Percentiles rank a stretch among this genome's conserved stretches.
These are phyloP conservation scores for Norana najaformis DNA, from an alignment of 2,888 invertebrate genomes.

Conservation along the genomic window DNA sequence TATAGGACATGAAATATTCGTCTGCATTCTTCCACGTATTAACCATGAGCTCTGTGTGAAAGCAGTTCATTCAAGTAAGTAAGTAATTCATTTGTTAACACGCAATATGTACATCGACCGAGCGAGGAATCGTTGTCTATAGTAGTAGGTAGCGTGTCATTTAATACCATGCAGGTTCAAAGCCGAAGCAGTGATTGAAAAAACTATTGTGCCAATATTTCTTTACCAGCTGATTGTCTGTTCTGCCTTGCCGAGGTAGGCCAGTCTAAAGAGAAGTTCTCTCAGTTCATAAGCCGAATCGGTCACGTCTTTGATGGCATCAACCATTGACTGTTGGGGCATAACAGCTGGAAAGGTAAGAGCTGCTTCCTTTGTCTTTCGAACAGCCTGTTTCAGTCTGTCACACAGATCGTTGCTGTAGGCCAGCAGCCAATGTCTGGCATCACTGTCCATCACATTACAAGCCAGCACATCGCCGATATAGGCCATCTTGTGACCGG, in stretches of 20 bases:
- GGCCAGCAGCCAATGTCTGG: neutral
- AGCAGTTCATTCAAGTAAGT: no score
- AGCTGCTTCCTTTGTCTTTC: neutral
- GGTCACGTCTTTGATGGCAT: constrained; percentile 15
- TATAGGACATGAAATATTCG: no score
- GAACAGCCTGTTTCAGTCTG: neutral
- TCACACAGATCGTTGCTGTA: constrained; percentile 24
- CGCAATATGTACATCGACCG: no score
- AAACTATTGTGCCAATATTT: no score
- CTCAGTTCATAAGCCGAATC: constrained; percentile 21
- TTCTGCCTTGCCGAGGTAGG: neutral
- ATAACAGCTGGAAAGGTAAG: constrained; percentile 8
- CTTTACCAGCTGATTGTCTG: neutral
- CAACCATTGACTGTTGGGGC: constrained; percentile 19
- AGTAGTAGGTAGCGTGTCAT: no score
- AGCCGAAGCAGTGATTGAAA: no score
- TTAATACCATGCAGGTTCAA: no score
- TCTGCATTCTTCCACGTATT: no score
- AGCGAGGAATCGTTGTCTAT: no score
- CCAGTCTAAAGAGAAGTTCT: constrained; percentile 24
- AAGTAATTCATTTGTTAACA: no score
- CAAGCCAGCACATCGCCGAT: constrained; percentile 27
- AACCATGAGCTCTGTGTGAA: no score
- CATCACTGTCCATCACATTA: neutral
- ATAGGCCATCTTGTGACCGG: constrained; percentile 24